Base-by-base conservation (phyloP, 1,140 invertebrate species). In the Zophobas morio region DNA sequence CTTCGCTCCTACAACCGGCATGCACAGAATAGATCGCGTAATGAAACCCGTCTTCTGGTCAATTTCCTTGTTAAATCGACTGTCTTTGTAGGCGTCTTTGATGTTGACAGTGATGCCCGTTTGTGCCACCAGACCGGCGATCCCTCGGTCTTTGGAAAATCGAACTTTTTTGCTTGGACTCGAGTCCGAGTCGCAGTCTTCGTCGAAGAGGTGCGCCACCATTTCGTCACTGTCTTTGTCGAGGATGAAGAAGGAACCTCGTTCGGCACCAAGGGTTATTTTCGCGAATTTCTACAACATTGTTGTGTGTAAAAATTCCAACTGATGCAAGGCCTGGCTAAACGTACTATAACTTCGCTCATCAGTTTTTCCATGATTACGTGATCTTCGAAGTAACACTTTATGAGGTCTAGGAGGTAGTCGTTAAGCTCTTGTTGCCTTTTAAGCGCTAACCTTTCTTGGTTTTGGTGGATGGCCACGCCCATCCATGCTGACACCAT, bases 161-260 rank as follows among this genome's bases (percentile, higher is more conserved):
- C 88, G 87, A n/a, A 89, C 82, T 83, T 88, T 88, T 1, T 76
- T 71, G 32, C 36, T 73, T 32, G 5, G 0, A 6, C 6, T 84
- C 40, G 81, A 79, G 83, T 89, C 60, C 1, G 54, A 33, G 0
- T 66, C 37, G 3, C 37, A 88, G 1, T 88, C 88, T 80, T 90
- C 89, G 39, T 90, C 89, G 85, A 88, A 90, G 80, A 89, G 86
- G 80, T 90, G 88, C 0, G 89, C 89, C 33, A 84, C 80, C n/a
- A 89, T 74, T 20, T 87, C 80, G 0, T 87, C 86, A 63, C 84
- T 82, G 6, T 88, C 85, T 47, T 78, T 74, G 75, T 89, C 87
- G 1, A 90, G 84, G 2, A 90, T 88, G 77, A 85, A 90, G 82
- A 90, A 89, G 33, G 86, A 86, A 36, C 88, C 88, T 35, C 88